Evolutionary conservation across 2,797 vertebrate genomes (phyloP).

Genomic region (Scleropages formosus): DNA sequence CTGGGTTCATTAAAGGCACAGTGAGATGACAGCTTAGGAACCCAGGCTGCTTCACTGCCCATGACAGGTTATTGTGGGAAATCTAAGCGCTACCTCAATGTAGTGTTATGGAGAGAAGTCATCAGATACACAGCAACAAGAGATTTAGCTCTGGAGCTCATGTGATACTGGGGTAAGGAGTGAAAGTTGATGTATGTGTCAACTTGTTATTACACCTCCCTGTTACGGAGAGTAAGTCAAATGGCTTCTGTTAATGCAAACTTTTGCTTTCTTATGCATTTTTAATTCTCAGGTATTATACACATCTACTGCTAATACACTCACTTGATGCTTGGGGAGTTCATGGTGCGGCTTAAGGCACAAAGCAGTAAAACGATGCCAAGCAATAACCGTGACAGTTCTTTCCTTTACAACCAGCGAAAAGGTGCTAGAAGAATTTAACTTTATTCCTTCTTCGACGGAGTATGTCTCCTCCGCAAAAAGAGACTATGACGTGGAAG

Average conservation of each 20-base stretch:
- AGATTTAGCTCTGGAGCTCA: no score
- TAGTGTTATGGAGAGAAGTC: no score
- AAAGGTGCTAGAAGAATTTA: slow-evolving; percentile 49
- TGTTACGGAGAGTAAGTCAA: neutral
- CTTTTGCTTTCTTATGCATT: neutral
- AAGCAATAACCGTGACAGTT: no score
- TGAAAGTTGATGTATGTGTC: neutral
- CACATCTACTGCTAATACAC: neutral
- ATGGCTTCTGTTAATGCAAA: neutral
- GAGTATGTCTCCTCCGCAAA: slow-evolving; percentile 59
- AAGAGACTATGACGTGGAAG: slow-evolving; percentile 55
- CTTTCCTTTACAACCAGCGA: slow-evolving; percentile 52
- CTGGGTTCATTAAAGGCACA: neutral
- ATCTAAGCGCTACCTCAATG: no score
- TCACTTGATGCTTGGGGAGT: neutral
- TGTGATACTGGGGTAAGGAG: no score
- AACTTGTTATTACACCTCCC: slow-evolving; percentile 5
- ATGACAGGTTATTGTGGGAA: no score
- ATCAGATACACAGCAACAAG: no score
- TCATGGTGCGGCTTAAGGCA: neutral
- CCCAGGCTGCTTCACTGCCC: neutral
- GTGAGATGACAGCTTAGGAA: no score
- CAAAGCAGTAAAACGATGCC: neutral
- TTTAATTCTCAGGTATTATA: neutral
- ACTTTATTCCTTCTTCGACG: slow-evolving; percentile 21